A percentile compares a stretch with the other conserved stretches of the same genome.
Conservation (phyloP, 2,113 vertebrate species). For the Trichechus manatus region DNA sequence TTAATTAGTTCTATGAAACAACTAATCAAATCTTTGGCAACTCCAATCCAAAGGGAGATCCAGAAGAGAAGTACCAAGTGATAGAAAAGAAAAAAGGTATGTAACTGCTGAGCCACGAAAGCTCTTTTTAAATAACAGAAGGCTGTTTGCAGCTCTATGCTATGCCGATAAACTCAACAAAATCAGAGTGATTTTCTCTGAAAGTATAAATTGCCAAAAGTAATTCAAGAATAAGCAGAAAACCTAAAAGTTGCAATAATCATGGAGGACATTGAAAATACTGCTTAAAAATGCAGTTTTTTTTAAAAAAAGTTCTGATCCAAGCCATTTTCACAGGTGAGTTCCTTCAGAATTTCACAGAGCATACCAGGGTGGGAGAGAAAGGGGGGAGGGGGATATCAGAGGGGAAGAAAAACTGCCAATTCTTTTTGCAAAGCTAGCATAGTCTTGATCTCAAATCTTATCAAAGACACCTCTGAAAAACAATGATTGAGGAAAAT, state of each 20-base stretch:
- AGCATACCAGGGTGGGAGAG: rapidly evolving
- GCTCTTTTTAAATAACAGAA: constrained; percentile 50
- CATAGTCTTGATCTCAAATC: not conserved
- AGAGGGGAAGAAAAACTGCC: not conserved
- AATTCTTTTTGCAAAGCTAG: not conserved
- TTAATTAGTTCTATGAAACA: not conserved
- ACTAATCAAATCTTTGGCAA: constrained; percentile 39
- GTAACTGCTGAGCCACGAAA: constrained; percentile 15
- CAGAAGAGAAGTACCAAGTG: not conserved
- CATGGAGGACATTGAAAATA: not conserved
- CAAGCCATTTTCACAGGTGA: not conserved
- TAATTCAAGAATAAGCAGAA: constrained; percentile 44
- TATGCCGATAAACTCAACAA: not conserved
- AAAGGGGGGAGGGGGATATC: rapidly evolving
- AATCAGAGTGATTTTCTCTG: constrained; percentile 28
- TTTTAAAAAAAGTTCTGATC: not conserved
- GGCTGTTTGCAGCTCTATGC: not conserved
- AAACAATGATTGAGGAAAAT: not conserved
- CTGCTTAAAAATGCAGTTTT: not conserved
- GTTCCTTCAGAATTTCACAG: not conserved
- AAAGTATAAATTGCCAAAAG: constrained; percentile 24
- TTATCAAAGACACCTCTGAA: not conserved
- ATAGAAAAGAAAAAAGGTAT: constrained; percentile 31
- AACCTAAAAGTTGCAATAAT: not conserved
- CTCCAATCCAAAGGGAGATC: not conserved